Percentiles rank a stretch among this genome's conserved stretches.
phyloP scores from a whole-genome alignment of 2,888 invertebrate genomes.

The Drosophila kuntzei region DNA sequence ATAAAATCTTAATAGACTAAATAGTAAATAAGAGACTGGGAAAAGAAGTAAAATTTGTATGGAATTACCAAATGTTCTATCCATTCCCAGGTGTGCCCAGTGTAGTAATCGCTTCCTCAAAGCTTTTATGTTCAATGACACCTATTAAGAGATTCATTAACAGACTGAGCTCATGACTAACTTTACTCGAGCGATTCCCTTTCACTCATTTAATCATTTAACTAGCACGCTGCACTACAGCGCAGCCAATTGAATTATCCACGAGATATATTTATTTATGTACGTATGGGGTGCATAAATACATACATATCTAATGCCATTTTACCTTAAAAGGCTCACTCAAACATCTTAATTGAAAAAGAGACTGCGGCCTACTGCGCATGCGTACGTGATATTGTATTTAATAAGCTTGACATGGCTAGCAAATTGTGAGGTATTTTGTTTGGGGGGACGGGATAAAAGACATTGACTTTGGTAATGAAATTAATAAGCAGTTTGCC shows the following conservation, averaged over 20 bases:
- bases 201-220: conserved; percentile 59
- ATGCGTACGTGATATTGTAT: conserved; percentile 65
- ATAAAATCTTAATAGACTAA: background rate
- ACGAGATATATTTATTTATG: background rate
- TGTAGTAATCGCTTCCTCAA: conserved; percentile 49
- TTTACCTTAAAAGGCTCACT: conserved; percentile 51
- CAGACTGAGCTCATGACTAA: conserved; percentile 64
- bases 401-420: conserved; percentile 52
- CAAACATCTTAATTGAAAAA: conserved; percentile 57
- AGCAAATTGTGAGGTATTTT: conserved; percentile 5
- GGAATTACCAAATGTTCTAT: conserved; percentile 7
- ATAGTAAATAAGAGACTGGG: background rate
- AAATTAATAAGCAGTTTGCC: conserved; percentile 38
- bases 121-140: conserved; percentile 52
- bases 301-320: conserved; percentile 46
- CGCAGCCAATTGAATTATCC: conserved; percentile 15
- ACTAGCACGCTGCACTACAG: conserved; percentile 26
- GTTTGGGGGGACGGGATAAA: conserved; percentile 10
- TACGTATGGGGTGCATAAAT: conserved; percentile 13
- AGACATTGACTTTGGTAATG: conserved; percentile 74
- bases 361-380: conserved; percentile 28
- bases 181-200: conserved; percentile 54
- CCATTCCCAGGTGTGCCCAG: conserved; percentile 4
- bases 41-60: conserved; percentile 4
- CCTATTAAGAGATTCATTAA: conserved; percentile 53